Conservation (phyloP, 1,140 invertebrate species). For the Tetranychus urticae region DNA sequence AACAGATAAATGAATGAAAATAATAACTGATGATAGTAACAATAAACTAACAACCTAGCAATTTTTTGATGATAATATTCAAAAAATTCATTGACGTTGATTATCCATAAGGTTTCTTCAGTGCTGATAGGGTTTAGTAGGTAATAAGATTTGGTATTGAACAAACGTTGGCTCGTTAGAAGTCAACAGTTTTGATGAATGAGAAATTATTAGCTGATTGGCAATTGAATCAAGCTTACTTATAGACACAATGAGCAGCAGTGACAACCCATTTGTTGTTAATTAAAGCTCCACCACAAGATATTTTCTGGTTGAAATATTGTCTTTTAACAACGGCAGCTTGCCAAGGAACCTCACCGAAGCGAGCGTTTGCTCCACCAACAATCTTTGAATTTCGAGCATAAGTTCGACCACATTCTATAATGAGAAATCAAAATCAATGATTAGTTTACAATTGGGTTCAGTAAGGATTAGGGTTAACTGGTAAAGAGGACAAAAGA, state of each 20-base stretch:
- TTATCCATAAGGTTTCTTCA: no score
- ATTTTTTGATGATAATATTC: background rate
- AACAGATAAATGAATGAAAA: background rate
- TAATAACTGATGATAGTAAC: background rate
- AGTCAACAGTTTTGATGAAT: no score
- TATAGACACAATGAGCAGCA: conserved; percentile 66
- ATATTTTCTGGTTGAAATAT: conserved; percentile 63
- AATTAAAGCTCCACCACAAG: conserved; percentile 69
- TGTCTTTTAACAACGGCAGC: conserved; percentile 74
- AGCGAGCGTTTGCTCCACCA: conserved; percentile 15
- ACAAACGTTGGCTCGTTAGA: no score
- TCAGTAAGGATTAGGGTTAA: no score
- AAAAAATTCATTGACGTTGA: background rate
- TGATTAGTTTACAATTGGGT: no score
- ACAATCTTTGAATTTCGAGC: conserved; percentile 15
- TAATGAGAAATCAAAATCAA: no score
- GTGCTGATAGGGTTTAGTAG: no score
- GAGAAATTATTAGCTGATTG: no score
- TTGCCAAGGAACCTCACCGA: conserved; percentile 16
- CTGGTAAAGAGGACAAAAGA: no score
- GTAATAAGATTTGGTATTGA: no score
- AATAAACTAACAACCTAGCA: background rate
- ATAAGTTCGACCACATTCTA: conserved; percentile 14
- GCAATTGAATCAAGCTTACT: conserved; percentile 33
- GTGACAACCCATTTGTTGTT: conserved; percentile 53